phyloP scores from a whole-genome alignment of 2,888 invertebrate genomes.

The Orchestes rusci region DNA sequence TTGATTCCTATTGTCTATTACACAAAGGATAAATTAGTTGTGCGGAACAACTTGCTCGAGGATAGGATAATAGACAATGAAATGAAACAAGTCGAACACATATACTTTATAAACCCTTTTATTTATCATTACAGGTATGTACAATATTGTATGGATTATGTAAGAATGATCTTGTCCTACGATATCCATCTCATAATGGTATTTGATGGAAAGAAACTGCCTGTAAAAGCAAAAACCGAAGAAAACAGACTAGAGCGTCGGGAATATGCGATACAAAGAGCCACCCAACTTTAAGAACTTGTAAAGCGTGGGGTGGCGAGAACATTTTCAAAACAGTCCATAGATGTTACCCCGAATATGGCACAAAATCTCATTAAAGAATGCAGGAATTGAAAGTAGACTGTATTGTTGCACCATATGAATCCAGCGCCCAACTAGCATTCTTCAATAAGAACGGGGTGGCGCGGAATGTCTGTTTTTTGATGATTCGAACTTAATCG shows the following conservation, averaged over 20 bases:
- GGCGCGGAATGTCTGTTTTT: conserved; percentile 87
- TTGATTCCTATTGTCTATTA: conserved; percentile 96
- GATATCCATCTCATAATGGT: conserved; percentile 92
- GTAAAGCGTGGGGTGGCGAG: conserved; percentile 59
- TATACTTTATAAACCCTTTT: conserved; percentile 12
- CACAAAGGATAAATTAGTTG: conserved; percentile 94
- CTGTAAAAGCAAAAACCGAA: conserved; percentile 89
- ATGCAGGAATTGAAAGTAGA: conserved; percentile 77
- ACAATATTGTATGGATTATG: conserved; percentile 83
- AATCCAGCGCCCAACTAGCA: conserved; percentile 96
- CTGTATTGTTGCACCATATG: conserved; percentile 93
- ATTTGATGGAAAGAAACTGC: conserved; percentile 92
- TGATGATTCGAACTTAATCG: conserved; percentile 93
- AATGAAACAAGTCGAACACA: conserved; percentile 33
- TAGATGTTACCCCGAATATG: conserved; percentile 86
- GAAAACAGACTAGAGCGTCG: conserved; percentile 69
- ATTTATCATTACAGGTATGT: conserved; percentile 63
- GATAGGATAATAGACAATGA: conserved; percentile 79
- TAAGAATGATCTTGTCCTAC: conserved; percentile 70
- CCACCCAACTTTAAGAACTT: conserved; percentile 69
- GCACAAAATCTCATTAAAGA: conserved; percentile 79
- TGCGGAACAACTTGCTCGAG: conserved; percentile 83
- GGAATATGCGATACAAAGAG: conserved; percentile 66
- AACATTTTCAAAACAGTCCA: conserved; percentile 50
- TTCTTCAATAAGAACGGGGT: conserved; percentile 77